These are phyloP conservation scores for Scaptomyza cyrtandrae DNA, from an alignment of 2,888 invertebrate species.

Conservation along the genomic window DNA sequence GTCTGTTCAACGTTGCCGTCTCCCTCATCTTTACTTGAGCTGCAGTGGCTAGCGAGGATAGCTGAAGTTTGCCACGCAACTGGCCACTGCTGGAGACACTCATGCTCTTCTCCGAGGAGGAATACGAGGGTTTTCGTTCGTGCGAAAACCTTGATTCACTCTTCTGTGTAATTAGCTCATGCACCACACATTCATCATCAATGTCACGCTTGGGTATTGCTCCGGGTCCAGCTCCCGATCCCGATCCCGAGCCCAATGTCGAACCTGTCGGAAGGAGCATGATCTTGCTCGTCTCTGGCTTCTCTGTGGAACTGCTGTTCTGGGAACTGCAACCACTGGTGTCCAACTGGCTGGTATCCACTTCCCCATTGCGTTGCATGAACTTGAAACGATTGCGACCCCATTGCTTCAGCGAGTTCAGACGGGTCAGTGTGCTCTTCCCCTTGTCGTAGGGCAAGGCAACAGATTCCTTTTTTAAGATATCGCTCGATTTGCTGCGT, in stretches of 20 bases:
- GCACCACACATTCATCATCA: conserved; percentile 87
- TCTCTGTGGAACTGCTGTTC: conserved; percentile 68
- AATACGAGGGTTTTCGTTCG: conserved; percentile 92
- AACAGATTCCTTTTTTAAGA: conserved; percentile 87
- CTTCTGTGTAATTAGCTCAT: conserved; percentile 87
- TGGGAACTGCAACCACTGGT: conserved; percentile 73
- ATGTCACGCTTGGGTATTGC: conserved; percentile 77
- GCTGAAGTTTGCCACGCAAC: conserved; percentile 74
- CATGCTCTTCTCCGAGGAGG: conserved; percentile 90
- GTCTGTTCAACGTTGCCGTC: conserved; percentile 89
- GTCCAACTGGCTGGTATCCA: conserved; percentile 81
- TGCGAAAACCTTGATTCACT: conserved; percentile 88
- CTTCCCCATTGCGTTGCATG: conserved; percentile 87
- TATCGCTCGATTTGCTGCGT: conserved; percentile 91
- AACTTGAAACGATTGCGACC: conserved; percentile 91
- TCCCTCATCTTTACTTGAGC: conserved; percentile 90
- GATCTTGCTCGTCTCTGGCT: conserved; percentile 53
- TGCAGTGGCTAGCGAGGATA: conserved; percentile 67
- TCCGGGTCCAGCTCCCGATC: conserved; percentile 23
- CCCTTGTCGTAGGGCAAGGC: conserved; percentile 84
- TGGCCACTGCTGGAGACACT: conserved; percentile 85
- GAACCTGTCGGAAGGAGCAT: conserved; percentile 26
- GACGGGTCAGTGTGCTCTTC: conserved; percentile 86
- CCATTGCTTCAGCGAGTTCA: conserved; percentile 94
- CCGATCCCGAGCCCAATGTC: conserved; percentile 7